phyloP scores from a whole-genome alignment of 2,888 invertebrate genomes.

The Metallyticus violacea region DNA sequence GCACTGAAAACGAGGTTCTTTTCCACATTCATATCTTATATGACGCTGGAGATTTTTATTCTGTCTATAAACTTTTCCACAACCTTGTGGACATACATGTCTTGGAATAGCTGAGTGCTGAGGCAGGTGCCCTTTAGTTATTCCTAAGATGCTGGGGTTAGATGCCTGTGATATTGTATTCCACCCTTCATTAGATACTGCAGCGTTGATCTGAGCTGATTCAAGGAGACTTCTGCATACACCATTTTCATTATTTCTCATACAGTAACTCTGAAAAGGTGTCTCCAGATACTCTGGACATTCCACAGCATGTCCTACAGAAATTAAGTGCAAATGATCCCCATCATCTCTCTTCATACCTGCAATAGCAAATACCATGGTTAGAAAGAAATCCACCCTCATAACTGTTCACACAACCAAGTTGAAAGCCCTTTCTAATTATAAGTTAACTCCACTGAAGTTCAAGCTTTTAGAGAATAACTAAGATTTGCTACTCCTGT shows the following conservation, averaged over 20 bases:
- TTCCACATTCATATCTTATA: conserved; percentile 41
- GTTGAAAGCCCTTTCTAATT: background rate
- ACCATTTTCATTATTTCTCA: background rate
- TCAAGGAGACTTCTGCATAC: background rate
- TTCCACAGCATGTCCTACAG: background rate
- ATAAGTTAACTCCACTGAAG: background rate
- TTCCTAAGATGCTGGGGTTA: background rate
- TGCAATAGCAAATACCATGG: background rate
- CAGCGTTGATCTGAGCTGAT: background rate
- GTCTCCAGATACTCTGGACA: background rate
- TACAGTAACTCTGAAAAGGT: background rate
- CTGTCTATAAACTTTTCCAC: conserved; percentile 8
- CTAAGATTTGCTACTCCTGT: no score
- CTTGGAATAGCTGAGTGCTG: background rate
- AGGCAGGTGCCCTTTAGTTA: background rate
- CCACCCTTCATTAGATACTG: background rate
- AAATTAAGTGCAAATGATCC: background rate
- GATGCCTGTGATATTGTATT: background rate
- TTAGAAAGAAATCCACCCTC: background rate
- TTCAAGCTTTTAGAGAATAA: no score
- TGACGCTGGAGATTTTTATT: conserved; percentile 37
- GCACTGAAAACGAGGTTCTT: conserved; percentile 39
- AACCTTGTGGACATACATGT: background rate
- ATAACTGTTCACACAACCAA: background rate
- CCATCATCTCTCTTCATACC: background rate